Conservation (phyloP, 2,797 vertebrate species). For the Urocyon cinereoargenteus region DNA sequence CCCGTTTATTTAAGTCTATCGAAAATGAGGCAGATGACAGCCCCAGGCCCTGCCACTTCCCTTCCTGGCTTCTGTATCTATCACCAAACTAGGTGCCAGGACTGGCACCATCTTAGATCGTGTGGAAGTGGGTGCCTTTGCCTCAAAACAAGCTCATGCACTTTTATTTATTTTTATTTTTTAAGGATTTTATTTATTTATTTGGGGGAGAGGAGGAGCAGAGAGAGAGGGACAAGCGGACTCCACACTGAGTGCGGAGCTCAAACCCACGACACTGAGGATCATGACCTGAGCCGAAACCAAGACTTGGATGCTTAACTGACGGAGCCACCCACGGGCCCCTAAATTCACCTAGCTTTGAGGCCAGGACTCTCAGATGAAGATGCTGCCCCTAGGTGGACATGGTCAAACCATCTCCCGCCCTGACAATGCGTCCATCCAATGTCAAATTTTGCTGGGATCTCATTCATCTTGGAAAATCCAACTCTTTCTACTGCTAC, state of each 20-base stretch:
- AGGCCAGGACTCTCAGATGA: neutral
- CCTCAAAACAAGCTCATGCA: neutral
- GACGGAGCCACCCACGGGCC: neutral
- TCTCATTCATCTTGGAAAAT: neutral
- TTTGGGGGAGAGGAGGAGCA: neutral
- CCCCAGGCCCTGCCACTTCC: neutral
- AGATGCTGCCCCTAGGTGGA: neutral
- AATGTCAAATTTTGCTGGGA: neutral
- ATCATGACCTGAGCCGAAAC: neutral
- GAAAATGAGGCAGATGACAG: constrained; percentile 29
- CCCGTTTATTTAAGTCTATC: constrained; percentile 51
- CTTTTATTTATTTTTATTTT: neutral
- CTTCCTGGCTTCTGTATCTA: neutral
- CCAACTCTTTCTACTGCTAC: neutral
- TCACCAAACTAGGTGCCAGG: neutral
- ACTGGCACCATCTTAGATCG: neutral
- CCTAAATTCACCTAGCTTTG: neutral
- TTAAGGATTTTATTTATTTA: neutral
- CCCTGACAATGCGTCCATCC: neutral
- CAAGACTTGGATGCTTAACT: neutral
- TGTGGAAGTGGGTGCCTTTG: neutral
- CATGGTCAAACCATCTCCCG: neutral
- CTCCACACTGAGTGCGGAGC: neutral
- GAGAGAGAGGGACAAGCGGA: neutral
- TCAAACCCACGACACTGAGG: neutral